phyloP scores from a whole-genome alignment of 2,797 vertebrate genomes.

The Gymnocypris eckloni region DNA sequence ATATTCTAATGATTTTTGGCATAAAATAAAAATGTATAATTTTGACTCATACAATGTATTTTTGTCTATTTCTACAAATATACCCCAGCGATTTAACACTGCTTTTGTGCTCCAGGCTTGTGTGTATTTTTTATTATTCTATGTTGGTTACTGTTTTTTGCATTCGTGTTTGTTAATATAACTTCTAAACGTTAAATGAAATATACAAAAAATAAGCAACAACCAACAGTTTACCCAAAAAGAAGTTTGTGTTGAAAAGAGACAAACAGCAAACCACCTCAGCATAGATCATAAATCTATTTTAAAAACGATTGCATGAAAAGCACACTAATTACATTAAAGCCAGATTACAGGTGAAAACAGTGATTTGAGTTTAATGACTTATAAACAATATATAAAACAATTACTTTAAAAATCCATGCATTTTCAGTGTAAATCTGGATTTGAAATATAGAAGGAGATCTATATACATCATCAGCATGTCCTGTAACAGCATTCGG shows the following conservation, averaged over 20 bases:
- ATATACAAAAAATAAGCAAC: background rate
- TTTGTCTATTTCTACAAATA: too few relatives aligned
- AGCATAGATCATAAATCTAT: background rate
- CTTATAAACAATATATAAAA: constrained; percentile 88
- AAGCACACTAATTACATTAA: constrained; percentile 31
- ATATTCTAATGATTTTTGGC: too few relatives aligned
- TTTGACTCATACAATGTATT: too few relatives aligned
- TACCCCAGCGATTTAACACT: too few relatives aligned
- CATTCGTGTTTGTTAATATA: too few relatives aligned
- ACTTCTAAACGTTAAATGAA: too few relatives aligned
- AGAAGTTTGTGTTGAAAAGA: background rate
- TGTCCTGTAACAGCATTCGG: constrained; percentile 93
- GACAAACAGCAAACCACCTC: background rate
- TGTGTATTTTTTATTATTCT: too few relatives aligned
- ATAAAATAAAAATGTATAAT: too few relatives aligned
- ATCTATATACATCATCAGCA: constrained; percentile 93
- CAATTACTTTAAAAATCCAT: constrained; percentile 81
- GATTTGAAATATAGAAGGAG: constrained; percentile 94
- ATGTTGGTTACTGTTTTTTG: too few relatives aligned
- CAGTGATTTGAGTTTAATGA: constrained; percentile 86
- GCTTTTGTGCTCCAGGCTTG: too few relatives aligned
- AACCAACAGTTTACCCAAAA: background rate
- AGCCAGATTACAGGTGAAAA: constrained; percentile 72
- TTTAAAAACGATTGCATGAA: background rate
- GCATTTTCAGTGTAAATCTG: constrained; percentile 94